Conservation (phyloP, 2,888 invertebrate species). For the Drosophila hamatofila region DNA sequence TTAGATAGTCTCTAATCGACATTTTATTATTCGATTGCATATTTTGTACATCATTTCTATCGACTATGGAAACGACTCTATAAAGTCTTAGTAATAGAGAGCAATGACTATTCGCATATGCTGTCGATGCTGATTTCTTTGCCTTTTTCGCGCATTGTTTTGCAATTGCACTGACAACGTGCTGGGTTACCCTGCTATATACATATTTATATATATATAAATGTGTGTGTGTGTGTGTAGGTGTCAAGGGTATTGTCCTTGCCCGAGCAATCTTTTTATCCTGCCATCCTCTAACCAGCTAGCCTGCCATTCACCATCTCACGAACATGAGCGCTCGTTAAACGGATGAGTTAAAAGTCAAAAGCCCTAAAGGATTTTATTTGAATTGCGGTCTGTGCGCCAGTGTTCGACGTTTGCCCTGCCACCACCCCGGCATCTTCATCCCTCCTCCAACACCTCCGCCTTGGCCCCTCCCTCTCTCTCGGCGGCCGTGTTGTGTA, state of each 20-base stretch:
- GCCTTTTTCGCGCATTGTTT: slow-evolving; percentile 61
- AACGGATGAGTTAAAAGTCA: slow-evolving; percentile 83
- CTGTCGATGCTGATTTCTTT: slow-evolving; percentile 14
- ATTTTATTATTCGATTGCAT: neutral
- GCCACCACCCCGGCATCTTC: neutral
- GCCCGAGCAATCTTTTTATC: slow-evolving; percentile 55
- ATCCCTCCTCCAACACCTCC: neutral
- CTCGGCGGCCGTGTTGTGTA: slow-evolving; percentile 44
- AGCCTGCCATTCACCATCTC: slow-evolving; percentile 51
- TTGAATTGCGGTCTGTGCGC: slow-evolving; percentile 80
- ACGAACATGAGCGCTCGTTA: slow-evolving; percentile 79
- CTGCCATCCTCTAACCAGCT: slow-evolving; percentile 15
- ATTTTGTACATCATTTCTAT: neutral
- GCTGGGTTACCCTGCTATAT: slow-evolving; percentile 29
- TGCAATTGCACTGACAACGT: slow-evolving; percentile 65
- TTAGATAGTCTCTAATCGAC: neutral
- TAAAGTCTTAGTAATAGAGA: too few species aligned
- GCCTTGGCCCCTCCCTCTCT: neutral
- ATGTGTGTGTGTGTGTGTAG: slow-evolving; percentile 31
- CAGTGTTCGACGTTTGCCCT: slow-evolving; percentile 65
- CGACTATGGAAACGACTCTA: neutral
- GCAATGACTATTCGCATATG: slow-evolving; percentile 23
- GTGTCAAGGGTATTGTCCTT: slow-evolving; percentile 78
- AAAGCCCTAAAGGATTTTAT: slow-evolving; percentile 84
- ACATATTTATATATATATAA: neutral